Percentiles rank a stretch among this genome's conserved stretches.
These are phyloP conservation scores for Tursiops truncatus DNA, from an alignment of 2,113 vertebrate species.

Conservation along the genomic window DNA sequence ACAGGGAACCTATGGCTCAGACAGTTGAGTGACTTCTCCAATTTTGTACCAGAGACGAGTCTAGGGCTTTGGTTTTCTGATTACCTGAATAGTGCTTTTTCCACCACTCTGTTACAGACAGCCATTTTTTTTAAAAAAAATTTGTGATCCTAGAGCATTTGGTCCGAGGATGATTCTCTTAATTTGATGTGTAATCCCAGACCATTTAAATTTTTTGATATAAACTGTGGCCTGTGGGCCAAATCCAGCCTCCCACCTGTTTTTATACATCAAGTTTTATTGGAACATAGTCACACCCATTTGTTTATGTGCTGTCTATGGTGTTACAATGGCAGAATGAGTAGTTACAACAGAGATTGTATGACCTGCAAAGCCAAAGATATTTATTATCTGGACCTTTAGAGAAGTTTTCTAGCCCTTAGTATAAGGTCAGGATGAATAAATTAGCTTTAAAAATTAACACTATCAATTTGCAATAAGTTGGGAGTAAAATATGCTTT, in stretches of 20 bases:
- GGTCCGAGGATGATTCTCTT: neutral
- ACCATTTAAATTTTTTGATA: neutral
- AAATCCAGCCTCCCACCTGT: neutral
- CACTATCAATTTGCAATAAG: neutral
- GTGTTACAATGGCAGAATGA: neutral
- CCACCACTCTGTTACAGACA: neutral
- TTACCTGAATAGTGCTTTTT: neutral
- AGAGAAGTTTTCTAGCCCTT: neutral
- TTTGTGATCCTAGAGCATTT: neutral
- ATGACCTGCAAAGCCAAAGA: neutral
- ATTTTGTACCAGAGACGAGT: neutral
- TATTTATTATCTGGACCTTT: neutral
- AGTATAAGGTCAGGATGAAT: neutral
- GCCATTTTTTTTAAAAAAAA: neutral
- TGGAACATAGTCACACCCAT: neutral
- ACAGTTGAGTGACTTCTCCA: neutral
- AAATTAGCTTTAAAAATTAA: neutral
- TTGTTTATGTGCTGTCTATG: neutral
- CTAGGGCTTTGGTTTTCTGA: neutral
- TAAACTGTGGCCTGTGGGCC: neutral
- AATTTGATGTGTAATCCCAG: neutral
- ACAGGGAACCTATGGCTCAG: neutral
- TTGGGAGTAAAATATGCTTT: neutral
- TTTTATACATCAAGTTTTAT: neutral
- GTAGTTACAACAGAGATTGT: neutral